phyloP scores from a whole-genome alignment of 2,888 invertebrate species.

The Galerucella calmariensis region DNA sequence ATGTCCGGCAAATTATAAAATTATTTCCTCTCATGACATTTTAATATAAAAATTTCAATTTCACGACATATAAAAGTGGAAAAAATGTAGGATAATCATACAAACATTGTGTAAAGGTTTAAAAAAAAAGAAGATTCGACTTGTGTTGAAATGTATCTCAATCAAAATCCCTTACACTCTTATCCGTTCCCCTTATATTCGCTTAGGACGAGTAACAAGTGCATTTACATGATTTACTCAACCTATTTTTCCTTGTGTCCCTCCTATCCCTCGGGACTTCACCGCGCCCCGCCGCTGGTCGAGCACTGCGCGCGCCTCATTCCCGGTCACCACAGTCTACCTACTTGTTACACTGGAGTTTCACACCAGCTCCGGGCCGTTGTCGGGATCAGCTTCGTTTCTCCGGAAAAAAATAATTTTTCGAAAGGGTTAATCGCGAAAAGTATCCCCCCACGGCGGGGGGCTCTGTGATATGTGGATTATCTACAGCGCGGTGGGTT shows the following conservation, averaged over 20 bases:
- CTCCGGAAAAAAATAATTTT: conserved; percentile 46
- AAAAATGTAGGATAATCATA: too few species aligned
- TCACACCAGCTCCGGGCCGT: conserved; percentile 61
- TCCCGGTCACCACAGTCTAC: conserved; percentile 61
- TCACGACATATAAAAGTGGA: too few species aligned
- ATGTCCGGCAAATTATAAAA: too few species aligned
- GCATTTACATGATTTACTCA: conserved; percentile 34
- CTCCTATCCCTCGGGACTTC: conserved; percentile 18
- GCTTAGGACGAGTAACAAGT: conserved; percentile 34
- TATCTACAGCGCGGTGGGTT: background rate
- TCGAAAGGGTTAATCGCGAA: conserved; percentile 11
- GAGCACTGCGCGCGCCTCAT: conserved; percentile 57
- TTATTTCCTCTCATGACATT: too few species aligned
- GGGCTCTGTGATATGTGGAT: conserved; percentile 49
- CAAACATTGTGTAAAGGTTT: too few species aligned
- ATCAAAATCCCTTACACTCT: background rate
- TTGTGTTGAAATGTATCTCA: background rate
- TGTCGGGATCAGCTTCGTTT: conserved; percentile 55
- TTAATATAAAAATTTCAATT: too few species aligned
- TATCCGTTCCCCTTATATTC: conserved; percentile 14
- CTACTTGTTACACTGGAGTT: conserved; percentile 65
- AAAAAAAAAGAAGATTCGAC: background rate
- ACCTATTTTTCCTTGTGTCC: conserved; percentile 25
- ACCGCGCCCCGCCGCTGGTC: conserved; percentile 23
- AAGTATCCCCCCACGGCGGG: conserved; percentile 18